phyloP scores from a whole-genome alignment of 2,113 vertebrate genomes.

The Mola mola region DNA sequence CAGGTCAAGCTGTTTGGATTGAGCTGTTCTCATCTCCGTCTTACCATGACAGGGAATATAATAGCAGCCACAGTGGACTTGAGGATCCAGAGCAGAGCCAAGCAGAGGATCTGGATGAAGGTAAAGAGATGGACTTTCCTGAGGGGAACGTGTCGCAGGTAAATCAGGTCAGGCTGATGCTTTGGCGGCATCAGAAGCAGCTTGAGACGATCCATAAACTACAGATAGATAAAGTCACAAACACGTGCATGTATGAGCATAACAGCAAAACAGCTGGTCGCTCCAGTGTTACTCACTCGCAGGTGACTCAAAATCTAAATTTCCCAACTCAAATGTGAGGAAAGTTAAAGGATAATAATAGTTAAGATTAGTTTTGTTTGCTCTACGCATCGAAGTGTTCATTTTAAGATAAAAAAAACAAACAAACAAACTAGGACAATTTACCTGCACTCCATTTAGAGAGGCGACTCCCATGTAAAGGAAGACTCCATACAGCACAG shows the following conservation, averaged over 20 bases:
- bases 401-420: no score
- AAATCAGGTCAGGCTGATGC: constrained; percentile 97
- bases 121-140: constrained; percentile 97
- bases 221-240: background rate
- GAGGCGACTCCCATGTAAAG: constrained; percentile 85
- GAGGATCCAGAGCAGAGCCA: constrained; percentile 96
- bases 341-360: no score
- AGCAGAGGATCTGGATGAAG: constrained; percentile 92
- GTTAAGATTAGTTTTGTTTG: no score
- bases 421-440: no score
- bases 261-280: background rate
- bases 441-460: constrained; percentile 83
- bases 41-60: constrained; percentile 97
- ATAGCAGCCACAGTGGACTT: constrained; percentile 99
- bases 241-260: background rate
- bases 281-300: no score
- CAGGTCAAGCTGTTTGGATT: no score
- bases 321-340: no score
- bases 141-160: constrained; percentile 94
- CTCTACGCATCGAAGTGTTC: no score
- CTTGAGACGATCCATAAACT: constrained; percentile 99
- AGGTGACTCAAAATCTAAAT: no score
- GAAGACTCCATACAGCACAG: constrained; percentile 84
- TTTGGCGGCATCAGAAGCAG: constrained; percentile 97
- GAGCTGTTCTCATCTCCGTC: no score